These are phyloP conservation scores for Dasypogon diadema DNA, from an alignment of 2,888 invertebrate genomes.

Conservation along the genomic window DNA sequence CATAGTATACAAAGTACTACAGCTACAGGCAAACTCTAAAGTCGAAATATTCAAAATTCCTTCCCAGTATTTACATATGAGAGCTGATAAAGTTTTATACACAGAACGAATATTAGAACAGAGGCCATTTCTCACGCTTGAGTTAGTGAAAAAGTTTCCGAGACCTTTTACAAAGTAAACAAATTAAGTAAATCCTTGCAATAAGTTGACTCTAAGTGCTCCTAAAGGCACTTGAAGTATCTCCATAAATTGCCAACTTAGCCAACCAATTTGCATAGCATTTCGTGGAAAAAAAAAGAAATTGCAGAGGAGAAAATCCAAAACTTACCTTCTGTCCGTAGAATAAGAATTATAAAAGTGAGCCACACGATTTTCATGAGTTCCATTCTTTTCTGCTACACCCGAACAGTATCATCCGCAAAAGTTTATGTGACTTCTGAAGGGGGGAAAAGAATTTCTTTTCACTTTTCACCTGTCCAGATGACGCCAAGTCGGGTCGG, in stretches of 20 bases:
- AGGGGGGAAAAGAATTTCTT: slow-evolving; percentile 9
- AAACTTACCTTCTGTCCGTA: slow-evolving; percentile 47
- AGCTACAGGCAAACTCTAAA: no score
- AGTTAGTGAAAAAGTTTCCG: background rate
- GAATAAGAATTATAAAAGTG: slow-evolving; percentile 44
- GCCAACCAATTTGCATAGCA: slow-evolving; percentile 32
- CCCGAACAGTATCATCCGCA: slow-evolving; percentile 30
- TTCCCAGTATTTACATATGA: background rate
- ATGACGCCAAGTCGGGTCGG: slow-evolving; percentile 22
- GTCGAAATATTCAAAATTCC: background rate
- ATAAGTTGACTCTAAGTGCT: background rate
- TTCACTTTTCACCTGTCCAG: slow-evolving; percentile 53
- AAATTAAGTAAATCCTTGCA: background rate
- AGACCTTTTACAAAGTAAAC: slow-evolving; percentile 7
- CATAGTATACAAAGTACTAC: no score
- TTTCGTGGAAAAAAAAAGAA: background rate
- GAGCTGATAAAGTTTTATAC: background rate
- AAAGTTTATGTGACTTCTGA: slow-evolving; percentile 12
- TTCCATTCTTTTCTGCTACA: slow-evolving; percentile 37
- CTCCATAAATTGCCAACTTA: slow-evolving; percentile 7
- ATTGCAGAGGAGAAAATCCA: background rate
- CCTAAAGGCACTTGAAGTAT: background rate
- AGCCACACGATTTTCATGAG: slow-evolving; percentile 35
- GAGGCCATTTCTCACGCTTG: background rate
- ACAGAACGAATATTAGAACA: no score